These are phyloP conservation scores for Thalassophryne amazonica DNA, from an alignment of 2,797 vertebrate species.

Conservation along the genomic window DNA sequence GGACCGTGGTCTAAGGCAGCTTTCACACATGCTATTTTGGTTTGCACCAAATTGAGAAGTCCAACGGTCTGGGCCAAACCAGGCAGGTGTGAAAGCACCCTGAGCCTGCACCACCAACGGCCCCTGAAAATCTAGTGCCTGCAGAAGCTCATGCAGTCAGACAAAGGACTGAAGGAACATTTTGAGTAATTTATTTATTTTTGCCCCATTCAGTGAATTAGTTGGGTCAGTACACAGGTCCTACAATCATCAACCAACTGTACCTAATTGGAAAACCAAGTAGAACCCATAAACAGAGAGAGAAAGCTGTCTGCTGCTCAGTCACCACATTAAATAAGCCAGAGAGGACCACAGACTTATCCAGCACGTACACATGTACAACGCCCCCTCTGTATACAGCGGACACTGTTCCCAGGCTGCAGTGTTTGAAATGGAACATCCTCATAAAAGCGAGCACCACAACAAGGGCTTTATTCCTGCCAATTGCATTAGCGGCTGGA, in stretches of 20 bases:
- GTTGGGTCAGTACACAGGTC: no score
- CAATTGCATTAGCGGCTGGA: conserved; percentile 38
- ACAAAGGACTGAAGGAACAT: no score
- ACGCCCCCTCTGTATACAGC: conserved; percentile 1
- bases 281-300: conserved; percentile 18
- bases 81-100: no score
- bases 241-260: conserved; percentile 17
- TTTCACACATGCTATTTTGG: no score
- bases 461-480: conserved; percentile 46
- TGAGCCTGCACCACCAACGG: no score
- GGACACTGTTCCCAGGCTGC: conserved; percentile 15
- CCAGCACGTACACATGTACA: background rate
- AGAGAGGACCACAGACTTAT: conserved; percentile 16
- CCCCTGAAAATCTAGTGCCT: no score
- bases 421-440: conserved; percentile 40
- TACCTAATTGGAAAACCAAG: conserved; percentile 33
- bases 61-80: no score
- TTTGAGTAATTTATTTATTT: no score
- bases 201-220: no score
- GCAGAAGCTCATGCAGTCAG: no score
- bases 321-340: conserved; percentile 40
- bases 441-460: conserved; percentile 38
- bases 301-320: conserved; percentile 11
- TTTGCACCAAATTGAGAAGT: no score
- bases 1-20: no score